A percentile compares a stretch with the other conserved stretches of the same genome.
These are phyloP conservation scores for Ephestia elutella DNA, from an alignment of 1,140 invertebrate species.

Conservation along the genomic window DNA sequence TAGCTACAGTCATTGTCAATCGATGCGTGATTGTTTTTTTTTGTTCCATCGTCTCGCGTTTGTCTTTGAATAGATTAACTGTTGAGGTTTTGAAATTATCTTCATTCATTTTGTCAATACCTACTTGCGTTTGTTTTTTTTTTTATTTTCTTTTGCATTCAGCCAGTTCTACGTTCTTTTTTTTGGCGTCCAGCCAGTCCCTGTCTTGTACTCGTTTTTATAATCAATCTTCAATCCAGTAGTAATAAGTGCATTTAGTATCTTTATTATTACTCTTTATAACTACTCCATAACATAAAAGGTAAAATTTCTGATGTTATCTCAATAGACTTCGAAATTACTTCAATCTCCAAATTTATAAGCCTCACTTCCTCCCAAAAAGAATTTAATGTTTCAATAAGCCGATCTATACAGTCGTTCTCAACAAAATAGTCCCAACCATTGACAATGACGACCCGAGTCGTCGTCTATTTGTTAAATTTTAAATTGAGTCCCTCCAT, in stretches of 20 bases:
- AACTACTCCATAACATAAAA: too few species aligned
- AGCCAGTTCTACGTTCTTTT: too few species aligned
- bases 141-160: too few species aligned
- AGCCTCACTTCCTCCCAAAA: background rate
- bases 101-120: background rate
- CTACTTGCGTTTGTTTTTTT: background rate
- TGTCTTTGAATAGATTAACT: background rate
- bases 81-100: constrained; percentile 4
- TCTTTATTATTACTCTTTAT: too few species aligned
- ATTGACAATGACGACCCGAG: background rate
- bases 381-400: background rate
- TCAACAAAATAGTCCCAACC: background rate
- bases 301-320: background rate
- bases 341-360: background rate
- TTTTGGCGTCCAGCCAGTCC: too few species aligned
- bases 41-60: background rate
- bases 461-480: background rate
- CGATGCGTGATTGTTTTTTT: background rate
- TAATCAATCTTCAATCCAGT: too few species aligned
- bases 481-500: background rate
- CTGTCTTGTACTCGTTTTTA: too few species aligned
- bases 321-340: background rate
- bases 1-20: background rate
- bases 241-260: too few species aligned
- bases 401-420: background rate